These are phyloP conservation scores for Drosophila persimilis DNA, from an alignment of 1,140 invertebrate species.

Conservation along the genomic window DNA sequence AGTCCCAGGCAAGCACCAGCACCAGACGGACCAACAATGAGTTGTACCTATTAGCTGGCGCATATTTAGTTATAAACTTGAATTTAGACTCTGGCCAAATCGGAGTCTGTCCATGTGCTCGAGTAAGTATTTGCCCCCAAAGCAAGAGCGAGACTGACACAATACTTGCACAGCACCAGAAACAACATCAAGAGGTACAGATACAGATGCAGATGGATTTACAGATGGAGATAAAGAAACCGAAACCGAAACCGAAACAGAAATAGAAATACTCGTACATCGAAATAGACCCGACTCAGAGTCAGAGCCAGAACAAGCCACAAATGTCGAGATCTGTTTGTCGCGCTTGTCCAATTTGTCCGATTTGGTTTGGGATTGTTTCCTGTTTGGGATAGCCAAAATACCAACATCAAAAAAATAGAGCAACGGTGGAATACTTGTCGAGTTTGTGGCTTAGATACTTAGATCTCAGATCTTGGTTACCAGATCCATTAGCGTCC, in stretches of 20 bases:
- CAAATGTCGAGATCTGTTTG: slow-evolving; percentile 51
- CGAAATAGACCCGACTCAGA: not conserved
- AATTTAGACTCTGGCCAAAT: slow-evolving; percentile 73
- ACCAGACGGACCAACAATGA: not conserved
- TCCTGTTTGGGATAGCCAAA: slow-evolving; percentile 54
- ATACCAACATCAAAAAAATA: slow-evolving; percentile 1
- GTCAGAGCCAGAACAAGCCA: slow-evolving; percentile 35
- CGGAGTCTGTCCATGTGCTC: slow-evolving; percentile 35
- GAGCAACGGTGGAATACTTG: slow-evolving; percentile 24
- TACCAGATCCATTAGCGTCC: not conserved
- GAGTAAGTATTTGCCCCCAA: slow-evolving; percentile 7
- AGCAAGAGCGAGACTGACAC: slow-evolving; percentile 36
- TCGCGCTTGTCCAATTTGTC: slow-evolving; percentile 51
- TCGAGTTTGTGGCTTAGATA: slow-evolving; percentile 5
- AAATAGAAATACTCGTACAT: too few species aligned
- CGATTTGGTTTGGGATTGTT: slow-evolving; percentile 45
- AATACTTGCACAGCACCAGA: slow-evolving; percentile 15
- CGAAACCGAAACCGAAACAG: too few species aligned
- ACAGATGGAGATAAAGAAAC: slow-evolving; percentile 15
- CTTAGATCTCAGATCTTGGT: not conserved
- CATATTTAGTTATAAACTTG: slow-evolving; percentile 78
- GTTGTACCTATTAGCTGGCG: slow-evolving; percentile 46
- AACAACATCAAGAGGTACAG: slow-evolving; percentile 14
- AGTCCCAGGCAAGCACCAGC: not conserved
- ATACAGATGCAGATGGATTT: slow-evolving; percentile 24